Conservation (phyloP, 2,888 invertebrate genomes). For the Tetheella fluctuosa region DNA sequence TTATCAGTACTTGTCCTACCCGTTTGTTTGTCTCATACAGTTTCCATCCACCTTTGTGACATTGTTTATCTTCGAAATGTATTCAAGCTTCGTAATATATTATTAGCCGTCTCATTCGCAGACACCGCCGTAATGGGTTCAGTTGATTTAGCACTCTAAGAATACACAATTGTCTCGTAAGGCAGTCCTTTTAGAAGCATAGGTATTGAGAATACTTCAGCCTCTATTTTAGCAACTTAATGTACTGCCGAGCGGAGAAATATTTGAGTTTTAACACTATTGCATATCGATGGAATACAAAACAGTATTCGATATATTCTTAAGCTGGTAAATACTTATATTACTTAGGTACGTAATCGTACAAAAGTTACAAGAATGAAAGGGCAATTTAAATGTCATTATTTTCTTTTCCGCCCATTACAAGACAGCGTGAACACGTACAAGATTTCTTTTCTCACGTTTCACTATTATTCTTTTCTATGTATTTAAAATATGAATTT, state of each 20-base stretch:
- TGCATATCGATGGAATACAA: neutral
- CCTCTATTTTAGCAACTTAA: neutral
- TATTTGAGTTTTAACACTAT: neutral
- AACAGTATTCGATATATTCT: neutral
- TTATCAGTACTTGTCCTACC: neutral
- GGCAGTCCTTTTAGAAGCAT: neutral
- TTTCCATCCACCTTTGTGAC: neutral
- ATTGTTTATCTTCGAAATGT: conserved; percentile 1
- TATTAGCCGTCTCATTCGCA: neutral
- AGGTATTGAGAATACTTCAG: neutral
- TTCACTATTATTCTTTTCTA: conserved; percentile 4
- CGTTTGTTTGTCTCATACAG: neutral
- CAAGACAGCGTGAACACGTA: conserved; percentile 8
- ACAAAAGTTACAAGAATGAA: conserved; percentile 10
- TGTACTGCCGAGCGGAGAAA: neutral
- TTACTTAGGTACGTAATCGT: neutral
- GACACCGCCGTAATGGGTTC: neutral
- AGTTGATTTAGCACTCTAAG: neutral
- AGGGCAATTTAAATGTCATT: conserved; percentile 14
- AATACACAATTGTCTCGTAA: neutral
- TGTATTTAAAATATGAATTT: neutral
- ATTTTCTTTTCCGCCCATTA: conserved; percentile 11
- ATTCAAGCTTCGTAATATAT: neutral
- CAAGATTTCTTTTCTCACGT: conserved; percentile 14
- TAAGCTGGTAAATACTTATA: neutral